A percentile compares a stretch with the other conserved stretches of the same genome.
These are phyloP conservation scores for Apoda limacodes DNA, from an alignment of 2,888 invertebrate genomes.

Conservation along the genomic window DNA sequence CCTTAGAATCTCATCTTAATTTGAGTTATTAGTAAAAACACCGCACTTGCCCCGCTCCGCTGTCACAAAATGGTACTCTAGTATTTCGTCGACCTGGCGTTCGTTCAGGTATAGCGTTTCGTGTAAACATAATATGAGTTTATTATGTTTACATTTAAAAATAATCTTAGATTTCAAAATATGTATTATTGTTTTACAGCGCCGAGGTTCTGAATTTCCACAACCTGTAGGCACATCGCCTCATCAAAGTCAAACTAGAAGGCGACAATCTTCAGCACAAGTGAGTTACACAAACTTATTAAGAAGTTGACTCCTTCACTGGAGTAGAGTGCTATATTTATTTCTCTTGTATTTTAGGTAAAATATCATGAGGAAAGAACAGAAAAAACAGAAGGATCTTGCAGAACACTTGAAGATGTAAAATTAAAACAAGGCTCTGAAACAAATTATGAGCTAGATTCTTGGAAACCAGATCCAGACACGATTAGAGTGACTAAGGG, in stretches of 20 bases:
- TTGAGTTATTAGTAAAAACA: no score
- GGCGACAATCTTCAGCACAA: constrained; percentile 55
- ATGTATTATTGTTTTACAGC: constrained; percentile 31
- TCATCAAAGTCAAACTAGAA: constrained; percentile 40
- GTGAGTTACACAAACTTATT: no score
- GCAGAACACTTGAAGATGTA: constrained; percentile 38
- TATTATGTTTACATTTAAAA: not conserved
- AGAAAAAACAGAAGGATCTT: constrained; percentile 33
- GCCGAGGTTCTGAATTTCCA: constrained; percentile 60
- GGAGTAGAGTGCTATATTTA: no score
- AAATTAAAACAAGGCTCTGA: constrained; percentile 32
- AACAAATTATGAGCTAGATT: constrained; percentile 24
- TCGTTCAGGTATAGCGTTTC: no score
- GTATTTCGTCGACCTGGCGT: no score
- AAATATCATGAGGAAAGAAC: constrained; percentile 46
- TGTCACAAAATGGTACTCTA: no score
- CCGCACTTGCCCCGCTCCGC: no score
- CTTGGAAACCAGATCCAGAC: constrained; percentile 55
- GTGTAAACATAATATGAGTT: no score
- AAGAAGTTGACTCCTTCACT: no score
- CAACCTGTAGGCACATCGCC: constrained; percentile 59
- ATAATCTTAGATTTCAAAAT: not conserved
- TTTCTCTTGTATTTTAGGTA: no score
- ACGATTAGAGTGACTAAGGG: constrained; percentile 47
- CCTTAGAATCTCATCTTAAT: no score